phyloP scores from a whole-genome alignment of 2,797 vertebrate species.

The Gobionotothen gibberifrons region DNA sequence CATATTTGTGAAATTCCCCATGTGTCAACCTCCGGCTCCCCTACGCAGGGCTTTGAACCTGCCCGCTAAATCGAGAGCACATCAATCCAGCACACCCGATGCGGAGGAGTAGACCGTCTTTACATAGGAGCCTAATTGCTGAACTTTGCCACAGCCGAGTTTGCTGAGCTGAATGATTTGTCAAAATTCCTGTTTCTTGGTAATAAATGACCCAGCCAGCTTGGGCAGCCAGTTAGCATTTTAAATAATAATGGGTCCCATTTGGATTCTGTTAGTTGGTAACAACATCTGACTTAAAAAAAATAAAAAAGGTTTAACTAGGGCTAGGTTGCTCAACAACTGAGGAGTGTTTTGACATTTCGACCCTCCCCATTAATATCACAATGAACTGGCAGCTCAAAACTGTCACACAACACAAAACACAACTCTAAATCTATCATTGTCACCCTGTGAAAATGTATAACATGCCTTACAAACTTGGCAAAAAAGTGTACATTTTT shows the following conservation, averaged over 20 bases:
- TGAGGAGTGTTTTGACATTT: slow-evolving; percentile 65
- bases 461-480: slow-evolving; percentile 39
- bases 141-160: slow-evolving; percentile 96
- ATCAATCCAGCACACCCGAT: slow-evolving; percentile 89
- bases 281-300: slow-evolving; percentile 29
- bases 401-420: slow-evolving; percentile 46
- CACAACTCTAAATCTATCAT: slow-evolving; percentile 56
- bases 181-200: slow-evolving; percentile 90
- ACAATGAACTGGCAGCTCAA: slow-evolving; percentile 35
- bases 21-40: slow-evolving; percentile 88
- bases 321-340: slow-evolving; percentile 59
- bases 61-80: slow-evolving; percentile 88
- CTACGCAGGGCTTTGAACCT: slow-evolving; percentile 90
- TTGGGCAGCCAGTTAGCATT: slow-evolving; percentile 72
- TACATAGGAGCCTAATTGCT: slow-evolving; percentile 95
- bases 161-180: slow-evolving; percentile 96
- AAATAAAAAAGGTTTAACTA: slow-evolving; percentile 39
- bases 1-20: slow-evolving; percentile 90
- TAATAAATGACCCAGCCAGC: slow-evolving; percentile 89
- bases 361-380: slow-evolving; percentile 58
- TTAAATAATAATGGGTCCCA: slow-evolving; percentile 83
- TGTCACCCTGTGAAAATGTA: slow-evolving; percentile 54
- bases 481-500: slow-evolving; percentile 52
- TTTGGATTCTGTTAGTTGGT: slow-evolving; percentile 84
- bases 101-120: slow-evolving; percentile 85